Conservation (phyloP, 2,888 invertebrate genomes). For the Geotrupes spiniger region DNA sequence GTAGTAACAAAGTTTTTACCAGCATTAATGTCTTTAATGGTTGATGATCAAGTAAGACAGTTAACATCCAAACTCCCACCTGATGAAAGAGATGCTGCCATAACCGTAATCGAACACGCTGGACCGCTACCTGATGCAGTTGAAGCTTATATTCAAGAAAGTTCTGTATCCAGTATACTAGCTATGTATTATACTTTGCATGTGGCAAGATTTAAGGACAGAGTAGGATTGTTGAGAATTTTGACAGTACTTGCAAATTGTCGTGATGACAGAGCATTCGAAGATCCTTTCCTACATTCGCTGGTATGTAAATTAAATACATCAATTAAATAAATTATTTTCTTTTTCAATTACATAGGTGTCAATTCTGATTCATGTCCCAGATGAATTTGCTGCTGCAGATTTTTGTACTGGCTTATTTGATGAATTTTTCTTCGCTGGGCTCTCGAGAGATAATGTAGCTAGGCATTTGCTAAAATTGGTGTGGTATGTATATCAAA, state of each 20-base stretch:
- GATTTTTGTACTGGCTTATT: conserved; percentile 94
- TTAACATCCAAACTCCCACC: conserved; percentile 84
- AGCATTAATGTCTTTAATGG: conserved; percentile 90
- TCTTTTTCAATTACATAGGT: conserved; percentile 47
- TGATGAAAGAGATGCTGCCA: conserved; percentile 90
- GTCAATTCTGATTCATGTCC: conserved; percentile 79
- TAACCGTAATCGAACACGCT: conserved; percentile 90
- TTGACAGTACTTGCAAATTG: conserved; percentile 88
- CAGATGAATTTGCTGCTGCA: conserved; percentile 89
- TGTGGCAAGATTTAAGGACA: conserved; percentile 77
- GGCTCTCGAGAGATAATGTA: conserved; percentile 85
- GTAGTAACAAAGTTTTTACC: conserved; percentile 94
- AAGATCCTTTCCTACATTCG: conserved; percentile 93
- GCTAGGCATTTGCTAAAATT: conserved; percentile 87
- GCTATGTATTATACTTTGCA: conserved; percentile 95
- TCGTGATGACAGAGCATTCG: conserved; percentile 88
- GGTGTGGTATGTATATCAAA: conserved; percentile 86
- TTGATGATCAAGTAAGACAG: conserved; percentile 80
- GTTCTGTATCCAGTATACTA: conserved; percentile 85
- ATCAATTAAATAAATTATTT: conserved; percentile 1
- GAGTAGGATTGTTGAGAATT: conserved; percentile 78
- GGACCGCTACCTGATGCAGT: conserved; percentile 92
- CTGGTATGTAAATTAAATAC: conserved; percentile 55
- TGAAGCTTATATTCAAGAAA: conserved; percentile 87
- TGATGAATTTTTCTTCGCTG: conserved; percentile 93